Evolutionary conservation across 1,140 invertebrate species (phyloP), one percentile per base, ranked within the genome.

Genomic region (Notospermus geniculatus): DNA sequence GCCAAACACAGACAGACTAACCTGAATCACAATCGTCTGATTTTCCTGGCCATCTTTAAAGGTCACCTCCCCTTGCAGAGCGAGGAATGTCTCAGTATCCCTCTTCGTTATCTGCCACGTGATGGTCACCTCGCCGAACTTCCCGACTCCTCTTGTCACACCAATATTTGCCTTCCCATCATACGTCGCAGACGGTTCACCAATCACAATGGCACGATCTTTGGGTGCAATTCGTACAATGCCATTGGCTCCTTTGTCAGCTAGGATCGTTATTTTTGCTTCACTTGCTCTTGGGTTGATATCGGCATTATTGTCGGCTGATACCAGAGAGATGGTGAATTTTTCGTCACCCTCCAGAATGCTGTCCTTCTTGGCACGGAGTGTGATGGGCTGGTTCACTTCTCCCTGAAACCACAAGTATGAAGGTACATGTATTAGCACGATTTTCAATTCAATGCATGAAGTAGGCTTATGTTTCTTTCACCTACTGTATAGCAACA

Each of bases 331-430:
- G 9, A 76, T 63, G 17, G 50, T 55, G 63, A 79, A 80, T 22
- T 52, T 59, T 56, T 80, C 76, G 39, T 71, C 69, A 22, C 78
- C 78, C 62, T 80, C 78, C 19, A 77, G 45, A 9, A 74, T 66
- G 13, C 36, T 56, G 45, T 80, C 77, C 13, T 65, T 65, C 52
- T 67, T 68, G 2, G 77, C 73, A 29, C 66, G 67, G 9, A 80
- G 52, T 2, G 60, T 60, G 1, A 80, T 65, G 0, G 62, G 55
- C 59, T 77, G 72, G n/a, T 63, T 64, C n/a, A 50, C 62, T 54
- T 78, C 71, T 41, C 75, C 76, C 74, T 77, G 57, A 23, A 68
- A n/a, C n/a, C n/a, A n/a, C n/a, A n/a, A n/a, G n/a, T n/a, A n/a
- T n/a, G n/a, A n/a, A n/a, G n/a, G n/a, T n/a, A n/a, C n/a, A n/a